These are phyloP conservation scores for Corynorhinus townsendii DNA, from an alignment of 2,113 vertebrate species.

Conservation along the genomic window DNA sequence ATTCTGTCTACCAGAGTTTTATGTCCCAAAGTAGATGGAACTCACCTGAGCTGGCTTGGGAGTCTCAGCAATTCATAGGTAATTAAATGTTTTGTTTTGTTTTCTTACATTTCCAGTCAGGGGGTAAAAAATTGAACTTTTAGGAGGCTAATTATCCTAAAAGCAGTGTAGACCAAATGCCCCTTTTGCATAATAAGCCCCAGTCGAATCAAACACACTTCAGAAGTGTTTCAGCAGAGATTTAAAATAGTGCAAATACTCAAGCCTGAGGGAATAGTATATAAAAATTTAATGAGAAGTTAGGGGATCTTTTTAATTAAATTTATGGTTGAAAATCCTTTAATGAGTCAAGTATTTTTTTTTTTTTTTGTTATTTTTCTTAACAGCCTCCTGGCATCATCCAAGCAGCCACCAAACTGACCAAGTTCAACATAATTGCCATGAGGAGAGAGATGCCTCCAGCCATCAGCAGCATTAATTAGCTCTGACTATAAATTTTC, in stretches of 20 bases:
- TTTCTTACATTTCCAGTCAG: background rate
- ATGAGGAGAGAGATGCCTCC: background rate
- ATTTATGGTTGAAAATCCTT: conserved; percentile 56
- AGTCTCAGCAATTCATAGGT: background rate
- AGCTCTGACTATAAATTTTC: conserved; percentile 38
- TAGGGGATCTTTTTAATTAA: conserved; percentile 56
- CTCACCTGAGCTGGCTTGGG: background rate
- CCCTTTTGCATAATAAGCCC: background rate
- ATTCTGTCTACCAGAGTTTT: background rate
- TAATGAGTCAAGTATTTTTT: conserved; percentile 46
- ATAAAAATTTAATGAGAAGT: conserved; percentile 57
- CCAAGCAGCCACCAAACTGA: background rate
- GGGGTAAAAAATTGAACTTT: background rate
- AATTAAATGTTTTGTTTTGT: background rate
- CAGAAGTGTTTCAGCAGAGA: conserved; percentile 17
- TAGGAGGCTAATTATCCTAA: background rate
- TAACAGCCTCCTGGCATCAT: conserved; percentile 3
- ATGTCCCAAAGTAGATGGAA: background rate
- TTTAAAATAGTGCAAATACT: conserved; percentile 37
- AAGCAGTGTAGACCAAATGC: background rate
- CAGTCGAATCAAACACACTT: background rate
- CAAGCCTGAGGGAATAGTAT: conserved; percentile 27
- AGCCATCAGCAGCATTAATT: conserved; percentile 40
- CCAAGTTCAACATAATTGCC: conserved; percentile 41
- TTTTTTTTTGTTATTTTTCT: background rate